Evolutionary conservation across 2,888 invertebrate genomes (phyloP), one percentile per base, ranked within the genome.

Genomic region (Abrostola tripartita): DNA sequence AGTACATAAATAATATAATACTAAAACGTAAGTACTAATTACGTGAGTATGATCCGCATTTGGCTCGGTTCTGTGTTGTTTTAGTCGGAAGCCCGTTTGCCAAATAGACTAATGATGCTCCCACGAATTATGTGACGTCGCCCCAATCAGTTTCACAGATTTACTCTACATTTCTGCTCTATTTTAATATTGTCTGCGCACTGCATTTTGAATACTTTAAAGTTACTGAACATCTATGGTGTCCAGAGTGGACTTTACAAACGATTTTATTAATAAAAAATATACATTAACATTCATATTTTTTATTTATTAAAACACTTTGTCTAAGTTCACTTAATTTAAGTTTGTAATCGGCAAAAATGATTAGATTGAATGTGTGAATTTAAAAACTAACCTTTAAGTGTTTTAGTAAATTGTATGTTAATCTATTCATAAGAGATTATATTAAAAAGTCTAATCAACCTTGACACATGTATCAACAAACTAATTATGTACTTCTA

Each of bases 81-180:
- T 81, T 76, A 85, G 83, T 76, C 68, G 71, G 78, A 78, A 82
- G 61, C 76, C 65, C 82, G 80, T 86, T 88, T 88, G 87, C 85
- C 86, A 87, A 86, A 88, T 86, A 85, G 62, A 83, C 83, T 86
- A 88, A 87, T 85, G 86, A 87, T 79, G 69, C 57, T 71, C 67
- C 77, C 62, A 79, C 76, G 81, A 80, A 77, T 80, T 77, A 74
- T 76, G 62, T 65, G 60, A 61, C 58, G 65, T 68, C 68, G 69
- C 61, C 57, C 64, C 78, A 79, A 81, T 80, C 66, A 81, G 61
- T 75, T 68, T 65, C 62, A 61, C 11, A 58, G 53, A 69, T 67
- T 66, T 55, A 65, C 49, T 65, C 5, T 61, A n/a, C 66, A 53
- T 40, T 9, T 54, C 9, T 54, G 14, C 36, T 52, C 38, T 41